Conservation (phyloP, 2,113 vertebrate species). For the Thalassoma bifasciatum region DNA sequence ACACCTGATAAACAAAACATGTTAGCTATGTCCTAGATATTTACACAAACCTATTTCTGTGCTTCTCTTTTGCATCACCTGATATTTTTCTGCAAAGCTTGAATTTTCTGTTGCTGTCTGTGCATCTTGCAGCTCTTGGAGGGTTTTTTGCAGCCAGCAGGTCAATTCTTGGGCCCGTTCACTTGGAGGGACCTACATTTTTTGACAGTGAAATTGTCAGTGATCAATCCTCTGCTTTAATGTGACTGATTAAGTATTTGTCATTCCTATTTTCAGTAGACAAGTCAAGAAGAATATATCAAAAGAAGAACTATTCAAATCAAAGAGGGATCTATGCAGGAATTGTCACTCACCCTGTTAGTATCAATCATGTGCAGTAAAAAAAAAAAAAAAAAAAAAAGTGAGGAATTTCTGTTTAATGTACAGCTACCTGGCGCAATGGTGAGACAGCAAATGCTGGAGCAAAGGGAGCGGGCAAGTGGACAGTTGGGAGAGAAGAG, state of each 20-base stretch:
- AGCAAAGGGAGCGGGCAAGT: slow-evolving; percentile 40
- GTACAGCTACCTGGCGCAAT: slow-evolving; percentile 43
- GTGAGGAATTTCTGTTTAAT: neutral
- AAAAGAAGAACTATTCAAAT: too few species aligned
- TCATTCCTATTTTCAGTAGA: too few species aligned
- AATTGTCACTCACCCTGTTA: too few species aligned
- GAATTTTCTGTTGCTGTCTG: slow-evolving; percentile 28
- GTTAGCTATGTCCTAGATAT: neutral
- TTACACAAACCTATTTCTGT: neutral
- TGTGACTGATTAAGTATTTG: too few species aligned
- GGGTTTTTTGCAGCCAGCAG: slow-evolving; percentile 55
- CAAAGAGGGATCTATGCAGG: too few species aligned
- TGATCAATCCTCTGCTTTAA: too few species aligned
- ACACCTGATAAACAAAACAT: slow-evolving; percentile 32
- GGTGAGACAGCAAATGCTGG: slow-evolving; percentile 57
- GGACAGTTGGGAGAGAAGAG: slow-evolving; percentile 44
- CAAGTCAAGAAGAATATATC: too few species aligned
- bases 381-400: neutral
- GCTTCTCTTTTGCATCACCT: slow-evolving; percentile 24
- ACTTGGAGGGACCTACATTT: slow-evolving; percentile 37
- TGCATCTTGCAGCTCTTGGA: slow-evolving; percentile 46
- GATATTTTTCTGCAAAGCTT: slow-evolving; percentile 55
- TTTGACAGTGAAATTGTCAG: neutral
- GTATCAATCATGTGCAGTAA: too few species aligned
- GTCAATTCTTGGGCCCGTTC: slow-evolving; percentile 49